Base-by-base conservation (phyloP, 2,888 invertebrate genomes). In the Fragum fragum region DNA sequence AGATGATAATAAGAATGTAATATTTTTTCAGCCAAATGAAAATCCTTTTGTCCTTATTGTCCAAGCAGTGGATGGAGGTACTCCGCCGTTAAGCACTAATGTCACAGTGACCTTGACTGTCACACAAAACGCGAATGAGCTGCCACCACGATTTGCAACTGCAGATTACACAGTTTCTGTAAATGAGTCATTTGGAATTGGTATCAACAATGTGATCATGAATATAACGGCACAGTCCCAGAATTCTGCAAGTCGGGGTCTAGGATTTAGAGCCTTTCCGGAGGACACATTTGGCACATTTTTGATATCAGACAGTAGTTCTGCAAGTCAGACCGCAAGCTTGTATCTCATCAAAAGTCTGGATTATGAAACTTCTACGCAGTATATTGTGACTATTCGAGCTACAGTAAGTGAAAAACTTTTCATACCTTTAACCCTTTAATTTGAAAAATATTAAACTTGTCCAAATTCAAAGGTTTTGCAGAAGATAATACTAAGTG, bases 51-150 rank as follows among this genome's bases (percentile, higher is more conserved):
- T n/a, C 14, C 72, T 99, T 97, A 98, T 97, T 96, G 98, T 98
- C 95, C 97, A 97, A 96, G 98, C 98, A 96, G 97, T 97, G 96
- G 99, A 99, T 96, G 97, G 97, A 96, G 98, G 98, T 95, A 97
- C 96, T 95, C 98, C 98, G 95, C 97, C 97, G 96, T 97, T 98
- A 96, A 52, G 26, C 21, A 97, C 98, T 95, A 97, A 98, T 96
- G 98, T 98, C 96, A 98, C 98, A 96, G 98, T 99, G 96, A 98
- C 98, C 96, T 98, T 99, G 96, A 98, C 98, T 96, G 98, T 99
- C 96, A 72, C 74, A 0, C 39, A 39, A 23, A 73, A 82, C 14
- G 23, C 63, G 0, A 69, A 29, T 6, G 42, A 63, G 11, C 73
- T 73, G 1, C 86, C 88, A n/a, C 88, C 88, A 16, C 9, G 21